Evolutionary conservation across 1,140 invertebrate genomes (phyloP), one percentile per base, ranked within the genome.

Genomic region (Lineus longissimus): DNA sequence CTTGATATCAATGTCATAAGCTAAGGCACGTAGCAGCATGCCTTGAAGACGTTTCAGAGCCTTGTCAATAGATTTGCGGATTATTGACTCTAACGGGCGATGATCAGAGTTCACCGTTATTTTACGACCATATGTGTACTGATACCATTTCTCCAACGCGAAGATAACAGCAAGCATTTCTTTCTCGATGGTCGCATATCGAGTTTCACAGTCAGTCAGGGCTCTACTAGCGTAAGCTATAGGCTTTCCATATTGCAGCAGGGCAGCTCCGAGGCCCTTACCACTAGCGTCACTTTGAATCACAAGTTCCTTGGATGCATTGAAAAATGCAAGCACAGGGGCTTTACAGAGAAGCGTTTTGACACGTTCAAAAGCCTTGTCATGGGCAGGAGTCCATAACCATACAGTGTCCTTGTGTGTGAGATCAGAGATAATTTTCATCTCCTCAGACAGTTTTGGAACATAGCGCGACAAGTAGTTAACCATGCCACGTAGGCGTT

Each of bases 401-500:
- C 58, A 71, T 75, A 30, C 55, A 31, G 30, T 33, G 15, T 68
- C 62, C 36, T 58, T 41, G 11, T 29, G 59, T 22, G 60, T 72
- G 2, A 74, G 62, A 33, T 68, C 61, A 17, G 66, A 55, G 11
- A 74, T 54, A 1, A 70, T 67, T 57, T 73, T 64, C 23, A 63
- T 64, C 0, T 62, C 27, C 11, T 67, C 56, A 31, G 66, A 63
- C 22, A 69, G 51, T 2, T 68, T 64, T 19, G 64, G 62, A 19
- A 73, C 13, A 55, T 73, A 75, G 55, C 65, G 70, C 2, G 63
- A 25, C 9, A 72, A 65, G 55, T 67, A 72, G 54, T 67, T 71
- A 2, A 72, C 59, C 2, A 72, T 43, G 22, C 71, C 66, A 41
- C 66, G 25, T 11, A 72, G 66, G 11, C 65, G 57, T 56, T 63